Evolutionary conservation across 2,888 invertebrate genomes (phyloP).

Genomic region (Miltochrista miniata): DNA sequence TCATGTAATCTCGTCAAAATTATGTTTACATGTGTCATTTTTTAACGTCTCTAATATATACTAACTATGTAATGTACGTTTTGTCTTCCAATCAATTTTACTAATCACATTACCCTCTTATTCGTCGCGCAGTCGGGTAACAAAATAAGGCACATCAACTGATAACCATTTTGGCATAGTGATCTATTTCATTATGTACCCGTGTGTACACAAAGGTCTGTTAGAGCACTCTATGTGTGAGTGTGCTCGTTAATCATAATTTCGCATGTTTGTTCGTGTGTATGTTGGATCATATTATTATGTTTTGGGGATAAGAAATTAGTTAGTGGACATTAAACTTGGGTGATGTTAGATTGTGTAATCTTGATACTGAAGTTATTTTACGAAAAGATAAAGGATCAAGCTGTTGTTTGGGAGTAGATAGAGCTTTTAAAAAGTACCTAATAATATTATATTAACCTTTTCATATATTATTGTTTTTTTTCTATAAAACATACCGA

Average conservation of each 20-base stretch:
- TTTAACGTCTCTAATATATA: no score
- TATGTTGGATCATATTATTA: conserved; percentile 81
- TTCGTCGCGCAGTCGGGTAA: background rate
- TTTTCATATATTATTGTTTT: no score
- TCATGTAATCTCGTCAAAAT: no score
- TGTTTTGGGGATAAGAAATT: conserved; percentile 85
- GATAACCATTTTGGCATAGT: conserved; percentile 57
- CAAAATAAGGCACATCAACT: conserved; percentile 60
- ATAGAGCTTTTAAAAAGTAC: no score
- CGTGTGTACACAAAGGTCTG: conserved; percentile 48
- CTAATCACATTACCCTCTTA: no score
- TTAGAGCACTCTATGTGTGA: conserved; percentile 58
- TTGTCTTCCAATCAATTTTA: no score
- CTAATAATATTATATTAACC: no score
- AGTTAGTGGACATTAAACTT: conserved; percentile 84
- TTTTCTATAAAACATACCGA: no score
- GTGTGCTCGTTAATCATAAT: conserved; percentile 84
- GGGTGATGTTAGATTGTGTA: conserved; percentile 34
- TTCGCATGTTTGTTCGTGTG: conserved; percentile 82
- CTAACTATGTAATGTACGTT: no score
- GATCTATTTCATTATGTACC: conserved; percentile 72
- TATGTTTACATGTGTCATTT: no score
- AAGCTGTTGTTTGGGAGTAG: no score
- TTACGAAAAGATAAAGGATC: no score
- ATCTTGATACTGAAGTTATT: conserved; percentile 44